Percentiles rank a stretch among this genome's conserved stretches.
These are phyloP conservation scores for Malachius bipustulatus DNA, from an alignment of 2,888 invertebrate species.

Conservation along the genomic window DNA sequence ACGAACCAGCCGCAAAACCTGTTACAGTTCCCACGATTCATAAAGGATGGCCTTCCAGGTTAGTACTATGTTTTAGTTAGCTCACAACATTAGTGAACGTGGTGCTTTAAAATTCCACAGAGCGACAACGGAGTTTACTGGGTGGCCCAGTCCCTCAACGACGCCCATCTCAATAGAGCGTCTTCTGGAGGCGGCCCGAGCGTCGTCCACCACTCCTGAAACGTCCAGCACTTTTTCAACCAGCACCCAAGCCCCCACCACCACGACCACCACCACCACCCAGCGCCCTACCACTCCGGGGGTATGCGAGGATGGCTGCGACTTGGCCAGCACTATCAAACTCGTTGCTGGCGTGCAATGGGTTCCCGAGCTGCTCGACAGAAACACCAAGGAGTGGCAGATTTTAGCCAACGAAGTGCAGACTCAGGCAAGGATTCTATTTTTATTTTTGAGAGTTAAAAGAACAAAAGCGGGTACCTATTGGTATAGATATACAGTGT, in stretches of 20 bases:
- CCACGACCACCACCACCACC: constrained; percentile 61
- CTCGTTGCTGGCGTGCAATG: constrained; percentile 70
- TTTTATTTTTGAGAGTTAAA: no score
- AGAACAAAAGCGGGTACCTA: no score
- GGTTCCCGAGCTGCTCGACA: constrained; percentile 76
- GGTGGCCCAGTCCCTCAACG: constrained; percentile 82
- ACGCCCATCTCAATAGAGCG: constrained; percentile 79
- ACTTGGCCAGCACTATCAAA: constrained; percentile 76
- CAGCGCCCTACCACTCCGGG: constrained; percentile 65
- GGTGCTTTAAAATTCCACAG: constrained; percentile 35
- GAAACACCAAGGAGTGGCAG: constrained; percentile 80
- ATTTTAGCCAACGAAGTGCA: constrained; percentile 68
- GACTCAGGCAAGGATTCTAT: constrained; percentile 61
- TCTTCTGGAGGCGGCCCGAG: constrained; percentile 53
- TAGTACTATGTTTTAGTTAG: constrained; percentile 17
- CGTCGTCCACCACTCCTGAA: constrained; percentile 47
- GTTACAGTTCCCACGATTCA: constrained; percentile 56
- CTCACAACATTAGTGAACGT: constrained; percentile 6
- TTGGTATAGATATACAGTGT: no score
- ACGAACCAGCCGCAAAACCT: constrained; percentile 26
- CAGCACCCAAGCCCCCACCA: constrained; percentile 55
- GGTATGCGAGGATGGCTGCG: constrained; percentile 64
- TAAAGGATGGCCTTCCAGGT: constrained; percentile 77
- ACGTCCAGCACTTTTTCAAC: constrained; percentile 37
- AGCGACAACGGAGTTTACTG: constrained; percentile 79